Conservation (phyloP, 2,797 vertebrate genomes). For the Sebastes oblongus region DNA sequence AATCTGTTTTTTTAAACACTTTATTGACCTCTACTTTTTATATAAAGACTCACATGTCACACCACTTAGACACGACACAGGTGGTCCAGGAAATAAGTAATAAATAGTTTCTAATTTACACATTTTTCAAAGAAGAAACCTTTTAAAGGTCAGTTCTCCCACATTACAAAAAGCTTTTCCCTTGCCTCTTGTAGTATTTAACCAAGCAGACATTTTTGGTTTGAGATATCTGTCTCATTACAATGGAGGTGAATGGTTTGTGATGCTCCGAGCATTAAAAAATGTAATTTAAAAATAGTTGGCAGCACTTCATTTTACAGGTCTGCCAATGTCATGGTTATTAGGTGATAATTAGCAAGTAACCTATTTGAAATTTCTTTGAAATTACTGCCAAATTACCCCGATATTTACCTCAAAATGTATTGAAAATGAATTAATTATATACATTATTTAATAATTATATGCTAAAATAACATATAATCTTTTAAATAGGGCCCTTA, state of each 20-base stretch:
- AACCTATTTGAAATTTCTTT: too few species aligned
- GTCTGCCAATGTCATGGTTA: too few species aligned
- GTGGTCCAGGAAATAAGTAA: slow-evolving; percentile 42
- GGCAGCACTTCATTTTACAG: too few species aligned
- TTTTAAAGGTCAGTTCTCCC: not conserved
- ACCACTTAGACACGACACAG: slow-evolving; percentile 52
- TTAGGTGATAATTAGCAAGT: too few species aligned
- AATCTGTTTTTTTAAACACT: slow-evolving; percentile 42
- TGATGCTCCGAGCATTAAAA: not conserved
- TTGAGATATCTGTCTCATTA: not conserved
- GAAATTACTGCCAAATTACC: too few species aligned
- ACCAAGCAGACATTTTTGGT: not conserved
- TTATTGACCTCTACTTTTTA: slow-evolving; percentile 66
- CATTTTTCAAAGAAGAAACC: not conserved
- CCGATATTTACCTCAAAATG: too few species aligned
- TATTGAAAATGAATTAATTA: too few species aligned
- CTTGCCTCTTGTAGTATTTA: not conserved
- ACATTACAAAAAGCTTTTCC: not conserved
- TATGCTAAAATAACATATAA: too few species aligned
- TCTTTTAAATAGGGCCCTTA: too few species aligned
- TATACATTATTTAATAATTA: too few species aligned
- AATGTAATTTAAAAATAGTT: not conserved
- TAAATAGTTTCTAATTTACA: slow-evolving; percentile 51
- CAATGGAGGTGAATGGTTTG: not conserved
- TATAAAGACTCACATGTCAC: slow-evolving; percentile 58